Evolutionary conservation across 2,113 vertebrate genomes (phyloP), one percentile per base, ranked within the genome.

Genomic region (Parus major): DNA sequence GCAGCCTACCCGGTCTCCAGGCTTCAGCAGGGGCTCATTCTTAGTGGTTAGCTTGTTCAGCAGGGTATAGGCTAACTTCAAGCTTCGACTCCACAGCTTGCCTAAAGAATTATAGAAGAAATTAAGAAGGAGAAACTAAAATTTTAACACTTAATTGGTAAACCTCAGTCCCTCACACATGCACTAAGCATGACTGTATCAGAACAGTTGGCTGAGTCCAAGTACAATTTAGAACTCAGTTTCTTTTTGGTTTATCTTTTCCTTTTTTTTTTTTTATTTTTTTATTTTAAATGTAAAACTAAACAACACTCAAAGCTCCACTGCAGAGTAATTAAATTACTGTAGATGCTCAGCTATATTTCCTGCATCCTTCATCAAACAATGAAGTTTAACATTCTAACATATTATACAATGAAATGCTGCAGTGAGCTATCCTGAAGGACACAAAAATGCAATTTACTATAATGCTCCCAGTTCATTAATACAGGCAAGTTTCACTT

Each of bases 11-110:
- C 99, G 96, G 98, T 99, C 99, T 97, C 99, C 99, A 68, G 99
- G 98, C 70, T 98, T 97, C 42, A 99, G 98, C 52, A 99, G 95
- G 29, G 99, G 99, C 83, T 99, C 99, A 63, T 98, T 99, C 96
- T 99, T 99, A 93, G 95, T 98, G 94, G 98, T 99, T 92, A 99
- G 98, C 93, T 99, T 99, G 97, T 99, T 99, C 23, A 99, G 98
- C 24, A 99, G 98, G 9, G 99, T 99, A 94, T 99, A 99, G 2
- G 99, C 99, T 91, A 99, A 97, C 94, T 99, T 99, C 97, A 99
- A 98, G 97, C 99, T 99, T 92, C 99, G 98, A 71, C 98, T 99
- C 99, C 99, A 99, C 42, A 99, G 98, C 96, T 99, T 99, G 82
- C 99, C 99, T 99, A 59, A 88, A 93, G 52, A 93, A 92, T 93